Conservation (phyloP, 2,797 vertebrate species). For the Parotocinclus haroldoi region DNA sequence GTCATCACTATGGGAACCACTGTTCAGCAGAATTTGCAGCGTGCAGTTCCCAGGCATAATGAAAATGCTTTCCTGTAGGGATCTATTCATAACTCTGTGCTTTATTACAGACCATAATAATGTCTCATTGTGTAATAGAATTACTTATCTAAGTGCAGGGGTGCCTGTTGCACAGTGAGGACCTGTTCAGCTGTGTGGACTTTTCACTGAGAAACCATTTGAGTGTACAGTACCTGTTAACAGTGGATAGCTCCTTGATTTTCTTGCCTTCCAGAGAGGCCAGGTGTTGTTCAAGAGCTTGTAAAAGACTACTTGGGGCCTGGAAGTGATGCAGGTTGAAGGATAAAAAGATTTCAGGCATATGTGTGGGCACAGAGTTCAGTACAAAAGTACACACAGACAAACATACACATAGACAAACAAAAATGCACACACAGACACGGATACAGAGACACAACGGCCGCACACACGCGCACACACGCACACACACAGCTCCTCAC, state of each 20-base stretch:
- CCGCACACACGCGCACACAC: constrained; percentile 27
- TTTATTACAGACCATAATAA: constrained; percentile 1
- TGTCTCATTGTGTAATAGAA: neutral
- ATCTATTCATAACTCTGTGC: constrained; percentile 2
- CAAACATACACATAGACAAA: constrained; percentile 18
- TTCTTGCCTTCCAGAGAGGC: constrained; percentile 92
- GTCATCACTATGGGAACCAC: too few relatives aligned
- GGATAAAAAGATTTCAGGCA: constrained; percentile 44
- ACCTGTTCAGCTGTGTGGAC: neutral
- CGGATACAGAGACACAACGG: constrained; percentile 34
- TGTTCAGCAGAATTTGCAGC: neutral
- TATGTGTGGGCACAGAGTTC: constrained; percentile 24
- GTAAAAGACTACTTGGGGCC: constrained; percentile 90
- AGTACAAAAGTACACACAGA: constrained; percentile 1
- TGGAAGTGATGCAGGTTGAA: constrained; percentile 52
- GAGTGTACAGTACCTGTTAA: constrained; percentile 76
- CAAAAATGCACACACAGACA: constrained; percentile 18
- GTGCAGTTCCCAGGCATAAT: neutral
- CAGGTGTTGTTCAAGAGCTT: constrained; percentile 92
- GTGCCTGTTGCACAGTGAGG: neutral
- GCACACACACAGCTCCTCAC: neutral
- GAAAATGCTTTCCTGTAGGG: constrained; percentile 1
- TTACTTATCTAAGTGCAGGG: constrained; percentile 8
- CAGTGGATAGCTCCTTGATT: constrained; percentile 80
- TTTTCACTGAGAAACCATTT: neutral